Evolutionary conservation across 2,797 vertebrate species (phyloP).

Genomic region (Chrosomus eos): DNA sequence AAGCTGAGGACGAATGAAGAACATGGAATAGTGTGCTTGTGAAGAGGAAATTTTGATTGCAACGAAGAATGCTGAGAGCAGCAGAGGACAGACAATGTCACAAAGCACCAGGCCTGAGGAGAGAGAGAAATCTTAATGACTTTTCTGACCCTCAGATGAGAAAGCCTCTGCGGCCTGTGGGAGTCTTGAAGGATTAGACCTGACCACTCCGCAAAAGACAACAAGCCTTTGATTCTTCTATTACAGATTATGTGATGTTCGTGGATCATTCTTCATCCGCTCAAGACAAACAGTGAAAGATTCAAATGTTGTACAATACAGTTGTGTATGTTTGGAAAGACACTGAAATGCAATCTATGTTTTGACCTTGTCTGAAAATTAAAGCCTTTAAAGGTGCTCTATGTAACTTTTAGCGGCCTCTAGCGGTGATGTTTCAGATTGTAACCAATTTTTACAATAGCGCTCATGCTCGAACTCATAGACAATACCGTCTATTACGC

Average conservation of each 20-base stretch:
- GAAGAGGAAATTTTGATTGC: constrained; percentile 21
- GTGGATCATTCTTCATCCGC: not conserved
- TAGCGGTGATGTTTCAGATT: too few relatives aligned
- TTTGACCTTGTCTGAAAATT: not conserved
- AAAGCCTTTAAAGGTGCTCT: too few relatives aligned
- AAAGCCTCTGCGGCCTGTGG: constrained; percentile 8
- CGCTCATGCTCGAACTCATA: too few relatives aligned
- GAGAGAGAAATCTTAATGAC: constrained; percentile 36
- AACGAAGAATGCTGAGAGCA: constrained; percentile 31
- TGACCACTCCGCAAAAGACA: constrained; percentile 5
- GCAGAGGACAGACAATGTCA: constrained; percentile 35
- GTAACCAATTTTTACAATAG: too few relatives aligned
- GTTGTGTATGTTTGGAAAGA: not conserved
- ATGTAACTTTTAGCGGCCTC: too few relatives aligned
- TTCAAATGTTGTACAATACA: not conserved
- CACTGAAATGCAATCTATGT: not conserved
- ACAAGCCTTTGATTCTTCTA: constrained; percentile 10
- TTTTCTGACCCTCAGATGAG: constrained; percentile 35
- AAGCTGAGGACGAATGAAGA: constrained; percentile 2
- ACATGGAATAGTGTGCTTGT: not conserved
- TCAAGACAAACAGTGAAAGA: not conserved
- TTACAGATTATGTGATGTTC: constrained; percentile 23
- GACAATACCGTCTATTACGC: too few relatives aligned
- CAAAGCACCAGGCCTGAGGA: constrained; percentile 22
- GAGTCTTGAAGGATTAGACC: constrained; percentile 37